These are phyloP conservation scores for Eciton burchellii DNA, from an alignment of 1,140 invertebrate species.

Conservation along the genomic window DNA sequence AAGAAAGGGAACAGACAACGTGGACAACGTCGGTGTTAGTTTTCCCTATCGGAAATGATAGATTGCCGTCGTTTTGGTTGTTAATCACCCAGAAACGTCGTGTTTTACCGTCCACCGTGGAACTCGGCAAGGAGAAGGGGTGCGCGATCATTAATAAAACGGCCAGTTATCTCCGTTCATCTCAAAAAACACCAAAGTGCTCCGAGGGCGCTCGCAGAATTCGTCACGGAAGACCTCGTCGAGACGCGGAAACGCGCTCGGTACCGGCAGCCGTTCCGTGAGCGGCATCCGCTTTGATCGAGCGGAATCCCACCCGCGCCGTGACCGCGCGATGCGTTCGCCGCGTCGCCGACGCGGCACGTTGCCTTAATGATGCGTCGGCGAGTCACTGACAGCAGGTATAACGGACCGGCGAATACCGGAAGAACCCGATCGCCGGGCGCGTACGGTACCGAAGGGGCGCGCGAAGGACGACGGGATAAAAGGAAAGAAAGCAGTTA, in stretches of 20 bases:
- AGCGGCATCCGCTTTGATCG: not conserved
- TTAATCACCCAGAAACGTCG: not conserved
- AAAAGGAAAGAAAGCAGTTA: constrained; percentile 65
- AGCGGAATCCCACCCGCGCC: not conserved
- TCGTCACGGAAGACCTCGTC: too few relatives aligned
- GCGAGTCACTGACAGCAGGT: constrained; percentile 68
- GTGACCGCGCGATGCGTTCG: not conserved
- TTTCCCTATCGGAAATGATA: constrained; percentile 1
- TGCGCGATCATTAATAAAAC: too few relatives aligned
- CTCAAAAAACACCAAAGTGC: too few relatives aligned
- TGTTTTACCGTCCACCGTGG: not conserved
- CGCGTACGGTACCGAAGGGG: constrained; percentile 71
- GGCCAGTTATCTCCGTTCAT: too few relatives aligned
- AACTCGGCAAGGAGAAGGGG: too few relatives aligned
- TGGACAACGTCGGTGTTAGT: not conserved
- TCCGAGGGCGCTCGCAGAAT: too few relatives aligned
- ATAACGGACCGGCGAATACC: constrained; percentile 73
- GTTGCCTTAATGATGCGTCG: constrained; percentile 56
- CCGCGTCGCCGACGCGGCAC: constrained; percentile 11
- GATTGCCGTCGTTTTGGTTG: not conserved
- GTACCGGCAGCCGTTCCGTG: too few relatives aligned
- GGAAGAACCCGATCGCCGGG: constrained; percentile 72
- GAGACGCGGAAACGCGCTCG: too few relatives aligned
- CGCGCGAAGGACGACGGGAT: constrained; percentile 69
- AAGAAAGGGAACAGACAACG: not conserved